phyloP scores from a whole-genome alignment of 2,797 vertebrate species.

The Crenichthys baileyi region DNA sequence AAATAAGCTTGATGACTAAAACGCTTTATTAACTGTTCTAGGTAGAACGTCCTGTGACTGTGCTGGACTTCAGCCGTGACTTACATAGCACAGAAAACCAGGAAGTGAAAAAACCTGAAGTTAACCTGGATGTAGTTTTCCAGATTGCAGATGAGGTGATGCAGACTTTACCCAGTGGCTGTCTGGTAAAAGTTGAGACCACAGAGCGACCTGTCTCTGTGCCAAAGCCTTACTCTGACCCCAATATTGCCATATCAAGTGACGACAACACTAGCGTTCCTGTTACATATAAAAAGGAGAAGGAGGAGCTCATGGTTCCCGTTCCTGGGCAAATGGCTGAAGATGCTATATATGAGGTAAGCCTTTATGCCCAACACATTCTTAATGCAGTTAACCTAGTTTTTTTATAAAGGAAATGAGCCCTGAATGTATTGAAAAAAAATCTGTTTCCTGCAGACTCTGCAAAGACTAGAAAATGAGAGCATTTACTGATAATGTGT shows the following conservation, averaged over 20 bases:
- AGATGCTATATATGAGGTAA: constrained; percentile 47
- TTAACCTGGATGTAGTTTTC: constrained; percentile 82
- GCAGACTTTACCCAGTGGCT: constrained; percentile 63
- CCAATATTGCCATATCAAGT: neutral
- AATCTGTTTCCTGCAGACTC: neutral
- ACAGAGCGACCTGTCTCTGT: constrained; percentile 57
- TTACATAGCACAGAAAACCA: constrained; percentile 61
- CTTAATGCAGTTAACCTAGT: neutral
- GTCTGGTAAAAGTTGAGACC: constrained; percentile 73
- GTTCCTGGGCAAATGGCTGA: constrained; percentile 38
- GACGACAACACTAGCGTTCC: neutral
- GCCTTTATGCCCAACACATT: neutral
- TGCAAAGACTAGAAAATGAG: neutral
- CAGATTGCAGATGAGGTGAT: constrained; percentile 83
- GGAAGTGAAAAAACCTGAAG: constrained; percentile 73
- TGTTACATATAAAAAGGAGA: constrained; percentile 25
- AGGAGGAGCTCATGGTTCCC: constrained; percentile 43
- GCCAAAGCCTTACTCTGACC: neutral
- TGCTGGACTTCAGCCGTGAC: constrained; percentile 27
- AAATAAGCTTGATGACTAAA: neutral
- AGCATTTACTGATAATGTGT: neutral
- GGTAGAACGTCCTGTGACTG: constrained; percentile 65
- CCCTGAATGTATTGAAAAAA: too few relatives aligned
- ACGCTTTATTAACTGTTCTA: constrained; percentile 31
- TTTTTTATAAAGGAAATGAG: neutral